Evolutionary conservation across 2,888 invertebrate species (phyloP).

Genomic region (Leptothorax acervorum): DNA sequence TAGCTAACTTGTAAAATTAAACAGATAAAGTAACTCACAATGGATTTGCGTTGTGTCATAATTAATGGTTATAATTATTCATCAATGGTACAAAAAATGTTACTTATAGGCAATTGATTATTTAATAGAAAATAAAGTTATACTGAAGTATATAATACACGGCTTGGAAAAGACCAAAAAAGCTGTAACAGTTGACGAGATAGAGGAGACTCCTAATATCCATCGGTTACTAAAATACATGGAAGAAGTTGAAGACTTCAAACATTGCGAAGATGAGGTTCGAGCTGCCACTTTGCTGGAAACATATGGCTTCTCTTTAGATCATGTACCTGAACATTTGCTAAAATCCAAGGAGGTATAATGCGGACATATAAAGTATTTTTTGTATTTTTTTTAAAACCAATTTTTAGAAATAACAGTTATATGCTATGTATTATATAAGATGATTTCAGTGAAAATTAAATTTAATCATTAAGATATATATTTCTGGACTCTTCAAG

Average conservation of each 20-base stretch:
- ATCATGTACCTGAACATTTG: slow-evolving; percentile 90
- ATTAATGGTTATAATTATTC: neutral
- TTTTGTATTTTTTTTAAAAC: neutral
- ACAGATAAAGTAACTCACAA: neutral
- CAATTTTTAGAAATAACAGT: neutral
- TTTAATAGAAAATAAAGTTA: slow-evolving; percentile 74
- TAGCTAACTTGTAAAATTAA: neutral
- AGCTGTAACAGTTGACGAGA: slow-evolving; percentile 64
- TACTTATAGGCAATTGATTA: slow-evolving; percentile 18
- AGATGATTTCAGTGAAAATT: neutral
- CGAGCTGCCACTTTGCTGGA: slow-evolving; percentile 86
- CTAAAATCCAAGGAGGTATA: slow-evolving; percentile 89
- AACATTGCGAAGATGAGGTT: slow-evolving; percentile 85
- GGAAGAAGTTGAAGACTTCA: slow-evolving; percentile 79
- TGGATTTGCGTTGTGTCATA: neutral
- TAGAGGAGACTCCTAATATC: slow-evolving; percentile 83
- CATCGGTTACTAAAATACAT: slow-evolving; percentile 81
- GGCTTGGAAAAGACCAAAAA: slow-evolving; percentile 86
- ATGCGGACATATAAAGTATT: neutral
- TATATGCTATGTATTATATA: neutral
- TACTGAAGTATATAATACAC: slow-evolving; percentile 86
- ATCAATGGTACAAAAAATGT: neutral
- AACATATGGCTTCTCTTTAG: slow-evolving; percentile 87
- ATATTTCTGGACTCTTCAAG: neutral
- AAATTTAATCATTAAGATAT: neutral